Conservation (phyloP, 1,140 invertebrate species). For the Procambarus clarkii region DNA sequence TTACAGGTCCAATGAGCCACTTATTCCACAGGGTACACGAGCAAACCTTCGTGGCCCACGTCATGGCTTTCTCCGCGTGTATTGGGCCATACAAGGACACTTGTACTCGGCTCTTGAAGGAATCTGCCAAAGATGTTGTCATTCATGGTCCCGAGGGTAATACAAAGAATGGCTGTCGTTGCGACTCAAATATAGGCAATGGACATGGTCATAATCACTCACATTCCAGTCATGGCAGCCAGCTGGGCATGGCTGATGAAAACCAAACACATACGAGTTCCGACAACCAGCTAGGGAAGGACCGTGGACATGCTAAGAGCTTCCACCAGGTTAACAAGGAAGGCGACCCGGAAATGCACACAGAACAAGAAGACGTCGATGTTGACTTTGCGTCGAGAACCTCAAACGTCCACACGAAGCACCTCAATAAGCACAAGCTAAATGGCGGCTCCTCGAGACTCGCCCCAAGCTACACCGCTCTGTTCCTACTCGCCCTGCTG, state of each 20-base stretch:
- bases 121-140: neutral
- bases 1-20: constrained; percentile 17
- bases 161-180: too few species aligned
- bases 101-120: neutral
- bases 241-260: neutral
- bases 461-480: neutral
- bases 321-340: neutral
- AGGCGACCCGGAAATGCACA: neutral
- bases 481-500: neutral
- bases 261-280: neutral
- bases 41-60: constrained; percentile 17
- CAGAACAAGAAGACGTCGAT: neutral
- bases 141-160: too few species aligned
- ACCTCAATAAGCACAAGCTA: neutral
- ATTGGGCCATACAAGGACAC: constrained; percentile 8
- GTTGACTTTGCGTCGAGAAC: neutral
- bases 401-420: neutral
- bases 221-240: neutral
- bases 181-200: too few species aligned
- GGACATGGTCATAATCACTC: too few species aligned
- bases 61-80: constrained; percentile 15
- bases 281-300: neutral
- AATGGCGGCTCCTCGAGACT: neutral
- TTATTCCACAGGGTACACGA: constrained; percentile 25
- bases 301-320: neutral